Base-by-base conservation (phyloP, 2,113 vertebrate species). In the Leiothrix lutea region DNA sequence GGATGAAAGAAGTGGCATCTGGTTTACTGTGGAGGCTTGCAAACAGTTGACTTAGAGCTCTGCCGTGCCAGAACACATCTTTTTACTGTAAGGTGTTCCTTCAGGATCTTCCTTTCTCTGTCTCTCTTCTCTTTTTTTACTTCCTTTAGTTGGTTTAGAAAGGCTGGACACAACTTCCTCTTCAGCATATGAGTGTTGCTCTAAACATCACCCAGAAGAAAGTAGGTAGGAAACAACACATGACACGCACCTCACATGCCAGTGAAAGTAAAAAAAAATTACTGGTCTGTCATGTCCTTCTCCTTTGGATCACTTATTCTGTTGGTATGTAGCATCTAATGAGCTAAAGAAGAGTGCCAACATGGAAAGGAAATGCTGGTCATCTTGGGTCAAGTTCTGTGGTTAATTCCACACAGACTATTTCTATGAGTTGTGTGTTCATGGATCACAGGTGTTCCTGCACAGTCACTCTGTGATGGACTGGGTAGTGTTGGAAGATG, bases 41-140 rank as follows among this genome's bases (percentile, higher is more conserved):
- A 91, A 82, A 70, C 21, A 77, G 86, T 89, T 92, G 89, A 95
- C n/a, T 86, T 86, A 57, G 70, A 94, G 35, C 22, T 78, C 66
- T 54, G n/a, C 58, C 13, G 1, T 58, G 78, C 78, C 65, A 84
- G 64, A 81, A 47, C 35, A 24, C 24, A 26, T 87, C 16, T 72
- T 89, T 94, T 82, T 66, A 66, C 58, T 91, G 78, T 82, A 64
- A 94, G 81, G 58, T 88, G 50, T 42, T 90, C 67, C 87, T 96
- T 65, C 86, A 96, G 90, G 75, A 94, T 93, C 95, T 97, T 97
- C 93, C 87, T 90, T 85, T 96, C 94, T 97, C 74, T 97, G 74
- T 96, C 85, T 97, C 94, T 95, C 84, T 97, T 95, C 96, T 94
- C 90, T 71, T 86, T 95, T 95, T 80, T 91, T 56, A 92, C 93